These are phyloP conservation scores for Pinctada fucata DNA, from an alignment of 2,888 invertebrate genomes.

Conservation along the genomic window DNA sequence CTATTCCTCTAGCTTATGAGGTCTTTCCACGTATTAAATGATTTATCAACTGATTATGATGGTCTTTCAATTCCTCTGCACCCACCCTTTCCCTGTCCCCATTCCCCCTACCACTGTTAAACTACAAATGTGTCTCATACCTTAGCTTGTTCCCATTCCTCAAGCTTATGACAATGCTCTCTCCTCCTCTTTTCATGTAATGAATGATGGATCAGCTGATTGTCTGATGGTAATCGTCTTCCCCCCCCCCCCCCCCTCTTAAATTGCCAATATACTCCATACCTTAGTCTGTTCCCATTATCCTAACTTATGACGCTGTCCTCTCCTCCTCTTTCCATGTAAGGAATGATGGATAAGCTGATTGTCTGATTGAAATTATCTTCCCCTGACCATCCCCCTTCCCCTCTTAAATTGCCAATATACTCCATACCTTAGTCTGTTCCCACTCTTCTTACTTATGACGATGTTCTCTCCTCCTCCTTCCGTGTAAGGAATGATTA, in stretches of 20 bases:
- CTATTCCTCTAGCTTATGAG: constrained; percentile 17
- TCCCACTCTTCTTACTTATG: constrained; percentile 15
- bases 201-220: constrained; percentile 10
- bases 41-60: background rate
- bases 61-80: background rate
- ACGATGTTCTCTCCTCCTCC: no score
- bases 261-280: no score
- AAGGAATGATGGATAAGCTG: background rate
- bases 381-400: no score
- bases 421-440: no score
- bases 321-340: background rate
- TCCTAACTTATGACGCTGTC: constrained; percentile 45
- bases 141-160: constrained; percentile 49
- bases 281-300: no score
- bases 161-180: constrained; percentile 43
- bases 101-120: no score
- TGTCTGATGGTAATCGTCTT: background rate
- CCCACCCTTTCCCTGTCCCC: background rate
- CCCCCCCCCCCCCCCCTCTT: background rate
- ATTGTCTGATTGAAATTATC: constrained; percentile 12
- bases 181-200: background rate
- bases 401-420: no score
- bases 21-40: background rate
- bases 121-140: no score
- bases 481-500: background rate